These are phyloP conservation scores for Echinometra lucunter DNA, from an alignment of 53 echinoderm and acorn worm genomes.

Conservation along the genomic window DNA sequence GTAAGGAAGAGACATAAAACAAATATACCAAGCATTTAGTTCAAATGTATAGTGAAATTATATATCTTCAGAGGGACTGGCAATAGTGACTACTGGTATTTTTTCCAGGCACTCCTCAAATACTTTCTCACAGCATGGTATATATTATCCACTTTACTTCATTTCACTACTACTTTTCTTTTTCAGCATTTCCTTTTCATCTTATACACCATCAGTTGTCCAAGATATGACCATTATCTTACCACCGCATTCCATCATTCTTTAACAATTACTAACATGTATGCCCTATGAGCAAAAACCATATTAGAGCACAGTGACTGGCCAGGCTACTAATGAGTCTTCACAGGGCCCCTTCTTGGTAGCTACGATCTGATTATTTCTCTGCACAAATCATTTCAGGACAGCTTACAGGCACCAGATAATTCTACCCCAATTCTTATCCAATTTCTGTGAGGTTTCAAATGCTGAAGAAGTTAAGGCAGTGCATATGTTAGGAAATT, in stretches of 20 bases:
- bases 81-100: too few species aligned
- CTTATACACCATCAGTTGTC: too few species aligned
- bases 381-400: slow-evolving; percentile 49
- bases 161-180: too few species aligned
- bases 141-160: too few species aligned
- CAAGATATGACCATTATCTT: neutral
- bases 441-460: slow-evolving; percentile 28
- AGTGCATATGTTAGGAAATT: neutral
- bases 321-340: neutral
- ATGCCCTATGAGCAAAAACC: neutral
- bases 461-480: neutral
- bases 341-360: neutral
- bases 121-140: too few species aligned
- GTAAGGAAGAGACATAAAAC: too few species aligned
- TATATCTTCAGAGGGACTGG: too few species aligned
- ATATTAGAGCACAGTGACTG: neutral
- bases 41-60: too few species aligned
- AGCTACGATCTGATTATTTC: slow-evolving; percentile 26
- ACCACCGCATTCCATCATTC: neutral
- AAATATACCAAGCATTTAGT: too few species aligned
- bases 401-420: slow-evolving; percentile 2
- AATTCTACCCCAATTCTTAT: slow-evolving; percentile 20
- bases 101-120: too few species aligned
- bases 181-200: neutral
- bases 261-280: neutral